Evolutionary conservation across 2,888 invertebrate species (phyloP).

Genomic region (Pimpla rufipes): DNA sequence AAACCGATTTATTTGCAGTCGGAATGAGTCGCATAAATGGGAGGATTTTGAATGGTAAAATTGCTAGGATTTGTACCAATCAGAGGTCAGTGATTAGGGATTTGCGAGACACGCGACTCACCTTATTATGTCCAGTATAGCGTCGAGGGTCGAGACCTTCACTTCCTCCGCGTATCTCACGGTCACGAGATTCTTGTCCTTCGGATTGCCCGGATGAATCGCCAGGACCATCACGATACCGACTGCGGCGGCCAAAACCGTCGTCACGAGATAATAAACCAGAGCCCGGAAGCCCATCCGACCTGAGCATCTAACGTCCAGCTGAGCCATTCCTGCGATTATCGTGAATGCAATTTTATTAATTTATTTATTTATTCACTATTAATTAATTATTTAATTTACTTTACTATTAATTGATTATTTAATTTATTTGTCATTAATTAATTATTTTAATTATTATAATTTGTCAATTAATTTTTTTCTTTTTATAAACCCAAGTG

Average conservation of each 20-base stretch:
- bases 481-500: no score
- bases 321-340: constrained; percentile 87
- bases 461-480: no score
- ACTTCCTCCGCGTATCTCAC: constrained; percentile 75
- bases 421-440: no score
- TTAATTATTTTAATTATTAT: no score
- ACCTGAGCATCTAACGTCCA: constrained; percentile 89
- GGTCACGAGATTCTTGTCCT: constrained; percentile 80
- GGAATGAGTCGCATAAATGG: no score
- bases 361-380: no score
- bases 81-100: no score
- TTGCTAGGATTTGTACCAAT: no score
- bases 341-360: background rate
- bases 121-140: constrained; percentile 88
- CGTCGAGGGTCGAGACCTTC: constrained; percentile 87
- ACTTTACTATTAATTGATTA: no score
- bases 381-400: background rate
- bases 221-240: constrained; percentile 88
- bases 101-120: no score
- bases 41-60: no score
- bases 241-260: constrained; percentile 88
- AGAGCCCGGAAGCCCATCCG: constrained; percentile 89
- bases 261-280: constrained; percentile 89
- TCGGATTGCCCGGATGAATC: constrained; percentile 89
- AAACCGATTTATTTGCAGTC: no score